Evolutionary conservation across 2,113 vertebrate genomes (phyloP).

Genomic region (Anhinga rufa): DNA sequence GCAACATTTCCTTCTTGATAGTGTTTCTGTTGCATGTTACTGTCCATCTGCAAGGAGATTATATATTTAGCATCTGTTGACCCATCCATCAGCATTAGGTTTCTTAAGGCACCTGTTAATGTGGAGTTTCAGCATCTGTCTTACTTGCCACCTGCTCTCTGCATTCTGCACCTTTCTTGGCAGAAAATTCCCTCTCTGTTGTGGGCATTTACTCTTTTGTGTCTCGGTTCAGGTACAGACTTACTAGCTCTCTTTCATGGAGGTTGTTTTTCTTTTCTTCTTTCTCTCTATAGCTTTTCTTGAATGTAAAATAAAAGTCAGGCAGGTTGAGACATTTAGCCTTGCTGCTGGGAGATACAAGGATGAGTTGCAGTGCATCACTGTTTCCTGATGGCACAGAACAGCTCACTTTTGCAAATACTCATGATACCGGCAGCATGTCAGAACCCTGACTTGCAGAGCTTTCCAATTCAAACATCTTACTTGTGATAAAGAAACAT

Average conservation of each 20-base stretch:
- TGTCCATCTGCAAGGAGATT: conserved; percentile 54
- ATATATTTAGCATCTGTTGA: conserved; percentile 47
- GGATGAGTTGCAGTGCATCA: not conserved
- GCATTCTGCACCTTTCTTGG: not conserved
- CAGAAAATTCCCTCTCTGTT: not conserved
- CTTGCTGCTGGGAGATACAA: not conserved
- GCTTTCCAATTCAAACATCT: not conserved
- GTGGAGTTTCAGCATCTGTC: not conserved
- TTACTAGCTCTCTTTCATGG: not conserved
- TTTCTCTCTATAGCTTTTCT: not conserved
- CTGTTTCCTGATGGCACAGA: not conserved
- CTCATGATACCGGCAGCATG: not conserved
- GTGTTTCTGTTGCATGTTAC: not conserved
- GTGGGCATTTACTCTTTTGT: not conserved
- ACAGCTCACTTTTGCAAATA: not conserved
- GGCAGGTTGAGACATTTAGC: not conserved
- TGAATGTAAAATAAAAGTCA: not conserved
- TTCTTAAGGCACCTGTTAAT: conserved; percentile 19
- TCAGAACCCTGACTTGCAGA: not conserved
- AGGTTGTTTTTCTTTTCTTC: not conserved
- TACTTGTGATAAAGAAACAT: not conserved
- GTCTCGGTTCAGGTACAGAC: not conserved
- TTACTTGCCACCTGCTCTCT: not conserved
- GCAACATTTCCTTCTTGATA: conserved; percentile 4
- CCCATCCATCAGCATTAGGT: conserved; percentile 43